phyloP scores from a whole-genome alignment of 2,888 invertebrate species.

The Fragum whitleyi region DNA sequence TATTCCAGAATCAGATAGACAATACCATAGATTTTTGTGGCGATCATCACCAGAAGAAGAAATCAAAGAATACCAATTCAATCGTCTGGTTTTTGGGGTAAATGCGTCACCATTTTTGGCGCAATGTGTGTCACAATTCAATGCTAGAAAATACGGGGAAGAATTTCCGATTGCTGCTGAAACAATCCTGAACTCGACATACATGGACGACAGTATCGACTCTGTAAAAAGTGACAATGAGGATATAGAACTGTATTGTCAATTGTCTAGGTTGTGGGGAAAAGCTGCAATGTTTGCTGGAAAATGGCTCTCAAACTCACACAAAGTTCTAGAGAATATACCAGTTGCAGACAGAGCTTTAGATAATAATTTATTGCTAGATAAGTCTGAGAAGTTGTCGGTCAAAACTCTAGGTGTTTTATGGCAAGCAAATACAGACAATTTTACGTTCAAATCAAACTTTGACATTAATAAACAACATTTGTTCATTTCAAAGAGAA shows the following conservation, averaged over 20 bases:
- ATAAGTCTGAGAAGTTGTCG: too few species aligned
- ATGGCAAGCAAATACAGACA: conserved; percentile 43
- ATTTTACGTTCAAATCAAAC: conserved; percentile 40
- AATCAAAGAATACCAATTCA: conserved; percentile 45
- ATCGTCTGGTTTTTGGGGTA: conserved; percentile 57
- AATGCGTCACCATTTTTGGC: conserved; percentile 64
- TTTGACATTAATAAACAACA: background rate
- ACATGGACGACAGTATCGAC: conserved; percentile 62
- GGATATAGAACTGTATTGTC: conserved; percentile 32
- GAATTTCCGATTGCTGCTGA: conserved; percentile 44
- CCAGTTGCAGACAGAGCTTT: too few species aligned
- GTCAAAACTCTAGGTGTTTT: conserved; percentile 54
- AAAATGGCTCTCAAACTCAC: conserved; percentile 47
- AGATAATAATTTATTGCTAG: too few species aligned
- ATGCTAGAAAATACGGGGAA: conserved; percentile 38
- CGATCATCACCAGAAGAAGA: conserved; percentile 9
- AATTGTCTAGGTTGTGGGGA: conserved; percentile 33
- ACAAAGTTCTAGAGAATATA: conserved; percentile 29
- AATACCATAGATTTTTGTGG: conserved; percentile 46
- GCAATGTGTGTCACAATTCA: conserved; percentile 46
- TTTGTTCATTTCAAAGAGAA: conserved; percentile 67
- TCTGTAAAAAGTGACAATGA: conserved; percentile 32
- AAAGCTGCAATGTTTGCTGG: conserved; percentile 19
- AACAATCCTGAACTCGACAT: conserved; percentile 61
- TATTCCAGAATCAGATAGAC: conserved; percentile 18